Base-by-base conservation (phyloP, 2,888 invertebrate genomes). In the Galerucella nymphaeae region DNA sequence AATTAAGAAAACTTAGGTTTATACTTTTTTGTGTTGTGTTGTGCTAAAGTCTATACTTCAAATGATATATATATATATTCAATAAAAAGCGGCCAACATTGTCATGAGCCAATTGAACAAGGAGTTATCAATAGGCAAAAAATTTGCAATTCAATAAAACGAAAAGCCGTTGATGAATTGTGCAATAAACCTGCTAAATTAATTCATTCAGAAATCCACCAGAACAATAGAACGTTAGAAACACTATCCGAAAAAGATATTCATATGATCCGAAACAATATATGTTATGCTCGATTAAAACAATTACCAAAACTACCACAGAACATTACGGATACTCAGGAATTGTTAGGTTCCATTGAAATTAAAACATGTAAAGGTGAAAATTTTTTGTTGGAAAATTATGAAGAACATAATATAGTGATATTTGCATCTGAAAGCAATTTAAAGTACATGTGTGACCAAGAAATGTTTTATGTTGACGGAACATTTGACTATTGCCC, bases 251-350 rank as follows among this genome's bases (percentile, higher is more conserved):
- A 55, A 55, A 55, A 55, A 55, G 55, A 55, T 55, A 16, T 55
- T 55, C 55, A 55, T 30, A 30, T 30, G 30, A 30, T 30, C 30
- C 30, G 30, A 30, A 30, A 30, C 30, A 30, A 30, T 30, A 30
- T 30, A 30, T 30, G 55, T 55, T 55, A 55, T 55, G 55, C 55
- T 18, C 55, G 55, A 55, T 55, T 55, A 55, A 55, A 55, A 55
- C 14, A 55, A 10, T 16, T 55, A 50, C 30, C 30, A 50, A 50
- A 50, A 13, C 13, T 50, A 50, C n/a, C n/a, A 50, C 50, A 6
- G n/a, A 50, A 30, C 30, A 30, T 30, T 30, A 30, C 30, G 30
- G 30, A 30, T 30, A 30, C 30, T 30, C 50, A 55, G n/a, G 55
- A 55, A 16, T 55, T 55, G 55, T 55, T 55, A 55, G 55, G 18